Evolutionary conservation across 2,113 vertebrate species (phyloP).

Genomic region (Siniperca chuatsi): DNA sequence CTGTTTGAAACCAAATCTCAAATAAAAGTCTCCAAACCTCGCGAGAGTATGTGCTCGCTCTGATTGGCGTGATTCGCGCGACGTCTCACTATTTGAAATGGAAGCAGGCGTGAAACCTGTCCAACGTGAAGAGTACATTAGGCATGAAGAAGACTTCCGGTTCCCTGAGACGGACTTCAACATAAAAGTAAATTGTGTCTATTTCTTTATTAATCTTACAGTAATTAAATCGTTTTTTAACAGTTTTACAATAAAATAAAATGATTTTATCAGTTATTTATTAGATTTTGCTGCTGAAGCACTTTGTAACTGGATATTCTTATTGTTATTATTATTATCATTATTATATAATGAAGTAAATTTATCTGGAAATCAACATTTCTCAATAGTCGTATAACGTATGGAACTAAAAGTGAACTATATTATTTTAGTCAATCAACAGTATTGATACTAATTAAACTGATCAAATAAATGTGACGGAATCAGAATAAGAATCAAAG

Average conservation of each 20-base stretch:
- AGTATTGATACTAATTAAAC: too few species aligned
- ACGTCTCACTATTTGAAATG: constrained; percentile 42
- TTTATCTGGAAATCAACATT: too few species aligned
- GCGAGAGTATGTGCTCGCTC: neutral
- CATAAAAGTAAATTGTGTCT: neutral
- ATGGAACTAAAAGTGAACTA: too few species aligned
- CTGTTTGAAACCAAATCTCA: too few species aligned
- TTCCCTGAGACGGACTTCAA: neutral
- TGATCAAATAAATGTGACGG: too few species aligned
- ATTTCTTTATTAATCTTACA: too few species aligned
- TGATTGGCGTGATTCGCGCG: neutral
- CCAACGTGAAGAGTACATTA: neutral
- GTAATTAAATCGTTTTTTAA: too few species aligned
- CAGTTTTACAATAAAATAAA: too few species aligned
- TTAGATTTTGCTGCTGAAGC: neutral
- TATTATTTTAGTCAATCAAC: too few species aligned
- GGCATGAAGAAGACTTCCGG: neutral
- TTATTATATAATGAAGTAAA: neutral
- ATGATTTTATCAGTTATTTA: too few species aligned
- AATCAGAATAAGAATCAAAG: neutral
- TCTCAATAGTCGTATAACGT: too few species aligned
- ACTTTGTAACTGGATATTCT: neutral
- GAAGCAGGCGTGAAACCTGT: neutral
- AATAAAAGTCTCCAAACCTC: neutral
- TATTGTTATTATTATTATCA: neutral